These are phyloP conservation scores for Caenorhabditis briggsae DNA, from an alignment of 1,140 invertebrate species.

Conservation along the genomic window DNA sequence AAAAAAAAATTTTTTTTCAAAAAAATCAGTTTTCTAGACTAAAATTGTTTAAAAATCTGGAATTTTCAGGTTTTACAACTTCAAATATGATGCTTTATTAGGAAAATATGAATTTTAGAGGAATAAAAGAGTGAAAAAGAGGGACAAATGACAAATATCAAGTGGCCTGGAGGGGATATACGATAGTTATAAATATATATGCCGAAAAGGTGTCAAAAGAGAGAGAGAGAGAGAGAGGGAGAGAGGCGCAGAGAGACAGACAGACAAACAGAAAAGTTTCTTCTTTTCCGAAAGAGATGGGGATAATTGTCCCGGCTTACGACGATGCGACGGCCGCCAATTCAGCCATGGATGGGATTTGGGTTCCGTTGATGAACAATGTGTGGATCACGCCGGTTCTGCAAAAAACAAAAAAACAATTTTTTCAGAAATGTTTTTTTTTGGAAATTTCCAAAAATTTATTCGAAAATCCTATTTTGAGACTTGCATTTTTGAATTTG, in stretches of 20 bases:
- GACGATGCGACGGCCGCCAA: not conserved
- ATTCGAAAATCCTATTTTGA: too few relatives aligned
- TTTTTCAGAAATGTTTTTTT: too few relatives aligned
- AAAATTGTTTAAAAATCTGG: too few relatives aligned
- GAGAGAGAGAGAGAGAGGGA: not conserved
- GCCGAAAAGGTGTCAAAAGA: not conserved
- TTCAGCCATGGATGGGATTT: not conserved
- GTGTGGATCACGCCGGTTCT: slow-evolving; percentile 21
- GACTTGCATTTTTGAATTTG: too few relatives aligned
- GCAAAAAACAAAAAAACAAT: not conserved
- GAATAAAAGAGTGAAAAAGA: not conserved
- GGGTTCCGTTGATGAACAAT: slow-evolving; percentile 31
- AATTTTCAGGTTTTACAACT: too few relatives aligned
- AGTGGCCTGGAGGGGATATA: not conserved
- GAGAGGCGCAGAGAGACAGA: not conserved
- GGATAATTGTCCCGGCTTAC: not conserved
- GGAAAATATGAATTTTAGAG: too few relatives aligned
- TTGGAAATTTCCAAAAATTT: too few relatives aligned
- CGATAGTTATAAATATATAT: not conserved
- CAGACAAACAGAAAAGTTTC: not conserved
- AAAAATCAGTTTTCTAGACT: not conserved
- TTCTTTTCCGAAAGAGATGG: not conserved
- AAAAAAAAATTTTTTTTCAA: too few relatives aligned
- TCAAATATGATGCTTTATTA: too few relatives aligned
- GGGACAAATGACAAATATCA: not conserved